These are phyloP conservation scores for Ormyrus nitidulus DNA, from an alignment of 2,888 invertebrate species.

Conservation along the genomic window DNA sequence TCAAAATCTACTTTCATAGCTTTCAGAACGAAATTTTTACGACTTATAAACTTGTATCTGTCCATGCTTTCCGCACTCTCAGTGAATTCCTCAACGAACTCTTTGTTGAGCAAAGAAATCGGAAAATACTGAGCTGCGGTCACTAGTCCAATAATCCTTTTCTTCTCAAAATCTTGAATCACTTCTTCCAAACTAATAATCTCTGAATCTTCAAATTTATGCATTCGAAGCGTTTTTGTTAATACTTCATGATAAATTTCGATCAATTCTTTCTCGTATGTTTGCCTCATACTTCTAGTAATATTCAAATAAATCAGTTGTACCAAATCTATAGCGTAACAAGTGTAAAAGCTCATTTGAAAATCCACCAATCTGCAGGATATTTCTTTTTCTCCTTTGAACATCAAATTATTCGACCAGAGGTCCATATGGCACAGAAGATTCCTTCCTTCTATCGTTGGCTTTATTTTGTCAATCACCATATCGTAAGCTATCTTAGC, in stretches of 20 bases:
- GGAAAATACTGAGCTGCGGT: conserved; percentile 20
- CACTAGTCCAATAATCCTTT: conserved; percentile 24
- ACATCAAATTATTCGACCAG: conserved; percentile 47
- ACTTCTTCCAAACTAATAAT: conserved; percentile 12
- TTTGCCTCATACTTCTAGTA: neutral
- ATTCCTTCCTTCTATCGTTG: neutral
- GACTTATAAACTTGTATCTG: conserved; percentile 8
- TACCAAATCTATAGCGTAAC: conserved; percentile 6
- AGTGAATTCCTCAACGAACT: neutral
- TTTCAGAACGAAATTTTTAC: conserved; percentile 20
- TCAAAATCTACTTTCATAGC: conserved; percentile 13
- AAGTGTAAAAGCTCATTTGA: conserved; percentile 13
- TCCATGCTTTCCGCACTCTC: neutral
- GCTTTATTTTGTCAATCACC: neutral
- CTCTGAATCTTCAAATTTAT: neutral
- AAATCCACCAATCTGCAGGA: conserved; percentile 37
- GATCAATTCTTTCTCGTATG: conserved; percentile 21
- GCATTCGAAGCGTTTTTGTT: neutral
- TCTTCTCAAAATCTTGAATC: neutral
- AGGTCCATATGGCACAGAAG: conserved; percentile 41
- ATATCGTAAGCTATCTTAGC: neutral
- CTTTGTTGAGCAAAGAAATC: conserved; percentile 27
- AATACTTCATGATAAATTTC: conserved; percentile 20
- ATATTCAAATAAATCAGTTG: conserved; percentile 25
- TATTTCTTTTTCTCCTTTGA: conserved; percentile 1